These are phyloP conservation scores for Garra rufa DNA, from an alignment of 2,113 vertebrate species.

Conservation along the genomic window DNA sequence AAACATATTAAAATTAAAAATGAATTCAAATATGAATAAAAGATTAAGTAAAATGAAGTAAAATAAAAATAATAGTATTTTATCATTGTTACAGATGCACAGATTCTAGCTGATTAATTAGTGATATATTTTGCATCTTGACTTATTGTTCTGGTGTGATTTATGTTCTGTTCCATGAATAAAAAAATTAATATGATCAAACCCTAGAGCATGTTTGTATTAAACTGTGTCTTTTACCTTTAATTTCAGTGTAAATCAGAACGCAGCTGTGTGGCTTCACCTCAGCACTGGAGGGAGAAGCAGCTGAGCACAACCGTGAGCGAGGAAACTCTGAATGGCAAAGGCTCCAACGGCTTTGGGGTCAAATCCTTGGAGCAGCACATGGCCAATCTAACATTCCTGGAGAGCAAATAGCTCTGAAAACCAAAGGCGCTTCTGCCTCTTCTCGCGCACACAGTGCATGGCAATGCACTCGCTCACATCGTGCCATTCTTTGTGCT, in stretches of 20 bases:
- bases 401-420: slow-evolving; percentile 83
- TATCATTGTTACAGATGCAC: background rate
- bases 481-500: slow-evolving; percentile 66
- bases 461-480: slow-evolving; percentile 57
- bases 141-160: background rate
- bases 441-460: slow-evolving; percentile 1
- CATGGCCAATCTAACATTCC: slow-evolving; percentile 82
- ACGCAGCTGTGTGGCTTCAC: slow-evolving; percentile 79
- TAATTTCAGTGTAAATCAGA: slow-evolving; percentile 78
- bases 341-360: slow-evolving; percentile 79
- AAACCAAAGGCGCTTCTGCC: background rate
- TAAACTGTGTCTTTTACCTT: background rate
- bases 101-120: background rate
- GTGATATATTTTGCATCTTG: background rate
- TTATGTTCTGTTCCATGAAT: background rate
- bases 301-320: slow-evolving; percentile 75
- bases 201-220: background rate
- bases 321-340: slow-evolving; percentile 76
- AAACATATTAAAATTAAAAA: too few species aligned
- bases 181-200: background rate
- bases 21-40: background rate
- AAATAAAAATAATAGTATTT: background rate
- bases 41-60: too few species aligned
- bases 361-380: slow-evolving; percentile 84
- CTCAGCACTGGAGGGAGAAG: slow-evolving; percentile 84